Evolutionary conservation across 2,888 invertebrate genomes (phyloP), one percentile per base, ranked within the genome.

Genomic region (Eilema depressum): DNA sequence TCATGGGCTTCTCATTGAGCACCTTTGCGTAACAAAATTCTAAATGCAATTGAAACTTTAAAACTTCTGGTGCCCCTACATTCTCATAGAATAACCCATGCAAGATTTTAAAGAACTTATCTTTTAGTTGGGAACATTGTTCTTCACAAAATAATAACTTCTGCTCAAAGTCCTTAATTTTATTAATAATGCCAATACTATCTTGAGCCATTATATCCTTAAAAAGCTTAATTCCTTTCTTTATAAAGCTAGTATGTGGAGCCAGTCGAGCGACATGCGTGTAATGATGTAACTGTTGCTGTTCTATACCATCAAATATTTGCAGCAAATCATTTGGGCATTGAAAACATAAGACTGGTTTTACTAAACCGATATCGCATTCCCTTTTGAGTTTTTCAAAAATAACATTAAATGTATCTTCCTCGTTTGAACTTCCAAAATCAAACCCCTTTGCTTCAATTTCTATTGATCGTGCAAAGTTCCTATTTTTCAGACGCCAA

Each of bases 11-110:
- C 17, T 96, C 95, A 1, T 91, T 94, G 33, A 96, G 92, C 60
- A 96, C 91, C 63, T 94, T 95, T 86, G 97, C 96, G 85, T 96
- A 97, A 41, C 96, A 96, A 84, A 96, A 97, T 84, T 97, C 96
- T 69, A 97, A 93, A 84, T 96, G 96, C 11, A 96, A 91, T 74
- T 93, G 90, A 56, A 97, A 87, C 84, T 96, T 96, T 28, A 97
- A 88, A 47, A 96, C 95, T 14, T 96, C 95, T 53, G 94, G 92
- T 17, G 96, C 93, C 68, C 96, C 96, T 0, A 96, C 93, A 47
- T 96, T 88, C 23, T 96, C 91, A 70, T 96, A 96, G 85, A 97
- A 97, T 62, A 95, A 88, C 0, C 96, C 95, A 73, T 96, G 89
- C 20, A 97, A 88, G 68, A 97, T 90, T 80, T 94, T 92, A 74